Base-by-base conservation (phyloP, 1,140 invertebrate genomes). In the Bombus cullumanus region DNA sequence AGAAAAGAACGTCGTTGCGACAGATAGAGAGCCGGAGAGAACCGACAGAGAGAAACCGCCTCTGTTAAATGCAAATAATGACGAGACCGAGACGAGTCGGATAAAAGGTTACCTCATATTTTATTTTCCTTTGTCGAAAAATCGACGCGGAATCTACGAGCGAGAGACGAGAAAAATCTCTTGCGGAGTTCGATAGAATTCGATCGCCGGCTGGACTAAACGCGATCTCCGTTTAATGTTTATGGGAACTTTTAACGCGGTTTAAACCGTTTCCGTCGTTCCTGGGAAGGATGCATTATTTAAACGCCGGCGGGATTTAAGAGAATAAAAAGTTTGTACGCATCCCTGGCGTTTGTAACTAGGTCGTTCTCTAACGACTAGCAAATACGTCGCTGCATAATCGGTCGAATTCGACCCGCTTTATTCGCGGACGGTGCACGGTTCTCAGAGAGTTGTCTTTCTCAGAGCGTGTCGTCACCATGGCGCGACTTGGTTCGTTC, bases 61-160 rank as follows among this genome's bases (percentile, higher is more conserved):
- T 22, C 47, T 85, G 74, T 66, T 86, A 89, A 89, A 89, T 85
- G 88, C 88, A 89, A 89, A 89, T 89, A 89, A 89, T 76, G 87
- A 78, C 87, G 74, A 15, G 74, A 25, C 37, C 68, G 83, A 62
- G 75, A 57, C 76, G 88, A 86, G 86, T 89, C 87, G 84, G 81
- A 89, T 89, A 89, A 89, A 78, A 80, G 72, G 74, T 62, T 73
- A 64, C 64, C 69, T 77, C 79, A 79, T 83, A 79, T 89, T 89
- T 89, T 89, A 89, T 89, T 89, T 86, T 71, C 69, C 64, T 86
- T 86, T 74, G 75, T 59, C 64, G 79, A 39, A 69, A 80, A 76
- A 88, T 89, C 64, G 80, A 57, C 15, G 47, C 3, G 66, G 2
- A 25, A 62, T 59, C 41, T 41, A n/a, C 18, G n/a, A 28, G 15